Conservation (phyloP, 2,888 invertebrate species). For the Frankliniella intonsa region DNA sequence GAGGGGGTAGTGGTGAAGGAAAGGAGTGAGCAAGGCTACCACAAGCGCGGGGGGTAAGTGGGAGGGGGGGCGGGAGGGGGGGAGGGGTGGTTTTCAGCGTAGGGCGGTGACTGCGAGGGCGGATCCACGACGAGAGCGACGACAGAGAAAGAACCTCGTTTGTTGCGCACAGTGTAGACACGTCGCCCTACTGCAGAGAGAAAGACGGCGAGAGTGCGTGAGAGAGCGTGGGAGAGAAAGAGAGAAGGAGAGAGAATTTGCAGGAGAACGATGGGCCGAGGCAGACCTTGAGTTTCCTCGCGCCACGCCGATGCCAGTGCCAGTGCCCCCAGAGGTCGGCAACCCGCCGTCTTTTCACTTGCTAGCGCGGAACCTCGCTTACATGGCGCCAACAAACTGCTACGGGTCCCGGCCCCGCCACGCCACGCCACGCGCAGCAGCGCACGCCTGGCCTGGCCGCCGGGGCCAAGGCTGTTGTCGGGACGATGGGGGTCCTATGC, state of each 20-base stretch:
- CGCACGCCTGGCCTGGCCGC: neutral
- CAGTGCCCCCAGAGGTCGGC: neutral
- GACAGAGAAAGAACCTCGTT: no score
- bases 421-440: neutral
- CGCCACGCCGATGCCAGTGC: no score
- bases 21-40: neutral
- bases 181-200: neutral
- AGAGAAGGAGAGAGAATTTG: no score
- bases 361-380: neutral
- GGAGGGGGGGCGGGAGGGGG: neutral
- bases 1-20: neutral
- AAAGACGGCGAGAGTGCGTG: neutral
- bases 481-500: no score
- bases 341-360: neutral
- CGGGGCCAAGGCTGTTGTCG: neutral
- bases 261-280: neutral
- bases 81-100: neutral
- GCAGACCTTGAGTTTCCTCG: neutral
- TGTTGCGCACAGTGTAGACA: neutral
- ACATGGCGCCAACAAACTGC: conserved; percentile 18
- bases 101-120: neutral
- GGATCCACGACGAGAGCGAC: no score
- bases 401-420: neutral
- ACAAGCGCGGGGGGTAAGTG: neutral
- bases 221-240: neutral